A percentile compares a stretch with the other conserved stretches of the same genome.
These are phyloP conservation scores for Tenthredo mesomela DNA, from an alignment of 2,888 invertebrate species.

Conservation along the genomic window DNA sequence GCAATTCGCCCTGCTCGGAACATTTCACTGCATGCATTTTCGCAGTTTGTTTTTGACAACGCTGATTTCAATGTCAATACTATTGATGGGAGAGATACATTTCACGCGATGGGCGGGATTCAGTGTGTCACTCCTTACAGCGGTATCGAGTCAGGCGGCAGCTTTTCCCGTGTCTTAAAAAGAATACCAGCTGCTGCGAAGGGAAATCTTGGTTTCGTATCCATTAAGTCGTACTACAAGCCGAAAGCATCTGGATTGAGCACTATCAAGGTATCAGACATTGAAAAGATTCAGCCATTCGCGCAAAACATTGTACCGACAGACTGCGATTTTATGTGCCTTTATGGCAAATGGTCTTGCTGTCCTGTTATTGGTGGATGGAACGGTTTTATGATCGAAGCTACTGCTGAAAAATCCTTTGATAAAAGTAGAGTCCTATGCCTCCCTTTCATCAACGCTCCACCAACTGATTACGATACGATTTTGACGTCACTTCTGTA, in stretches of 20 bases:
- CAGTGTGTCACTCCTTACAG: slow-evolving; percentile 15
- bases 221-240: slow-evolving; percentile 7
- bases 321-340: slow-evolving; percentile 51
- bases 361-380: background rate
- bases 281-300: slow-evolving; percentile 57
- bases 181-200: slow-evolving; percentile 7
- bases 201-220: slow-evolving; percentile 17
- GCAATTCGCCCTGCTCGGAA: background rate
- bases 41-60: slow-evolving; percentile 43
- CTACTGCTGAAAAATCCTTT: slow-evolving; percentile 62
- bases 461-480: slow-evolving; percentile 56
- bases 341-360: slow-evolving; percentile 31
- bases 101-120: slow-evolving; percentile 46
- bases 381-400: slow-evolving; percentile 57
- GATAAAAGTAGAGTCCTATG: slow-evolving; percentile 57
- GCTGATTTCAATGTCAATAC: slow-evolving; percentile 44
- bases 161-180: background rate
- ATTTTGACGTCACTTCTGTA: slow-evolving; percentile 54
- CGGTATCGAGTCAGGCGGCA: background rate
- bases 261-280: slow-evolving; percentile 4
- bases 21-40: background rate
- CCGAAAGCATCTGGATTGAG: background rate
- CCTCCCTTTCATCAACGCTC: slow-evolving; percentile 58
- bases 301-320: background rate
- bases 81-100: slow-evolving; percentile 43